Conservation (phyloP, 2,888 invertebrate species). For the Cenopis cana region DNA sequence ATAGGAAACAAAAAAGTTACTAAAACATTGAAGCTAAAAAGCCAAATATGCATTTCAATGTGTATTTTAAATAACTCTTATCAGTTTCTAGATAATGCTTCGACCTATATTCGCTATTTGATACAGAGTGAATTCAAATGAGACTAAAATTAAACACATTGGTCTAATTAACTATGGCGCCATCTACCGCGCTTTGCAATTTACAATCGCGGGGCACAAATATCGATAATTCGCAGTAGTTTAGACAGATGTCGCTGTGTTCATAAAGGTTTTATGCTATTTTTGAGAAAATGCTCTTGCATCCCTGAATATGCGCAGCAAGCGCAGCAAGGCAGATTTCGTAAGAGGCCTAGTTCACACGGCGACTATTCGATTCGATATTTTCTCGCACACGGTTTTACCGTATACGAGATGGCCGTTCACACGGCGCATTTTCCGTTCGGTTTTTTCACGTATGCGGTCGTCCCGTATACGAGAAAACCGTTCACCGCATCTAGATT, state of each 20-base stretch:
- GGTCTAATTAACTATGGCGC: background rate
- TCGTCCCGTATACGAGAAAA: too few relatives aligned
- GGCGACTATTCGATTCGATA: too few relatives aligned
- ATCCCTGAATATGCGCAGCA: conserved; percentile 37
- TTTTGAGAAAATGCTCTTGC: conserved; percentile 37
- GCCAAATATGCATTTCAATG: background rate
- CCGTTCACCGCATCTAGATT: too few relatives aligned
- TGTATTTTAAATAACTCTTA: conserved; percentile 5
- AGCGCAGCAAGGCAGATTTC: background rate
- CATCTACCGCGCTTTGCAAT: conserved; percentile 4
- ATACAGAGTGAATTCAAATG: conserved; percentile 9
- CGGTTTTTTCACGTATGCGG: too few relatives aligned
- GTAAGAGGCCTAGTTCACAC: too few relatives aligned
- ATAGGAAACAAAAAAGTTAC: background rate
- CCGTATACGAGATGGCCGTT: too few relatives aligned
- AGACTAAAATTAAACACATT: conserved; percentile 23
- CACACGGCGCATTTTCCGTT: too few relatives aligned
- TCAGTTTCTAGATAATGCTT: conserved; percentile 28
- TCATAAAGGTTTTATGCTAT: background rate
- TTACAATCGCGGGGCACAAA: background rate
- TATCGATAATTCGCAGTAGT: background rate
- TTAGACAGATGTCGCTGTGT: conserved; percentile 25
- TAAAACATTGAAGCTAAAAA: background rate
- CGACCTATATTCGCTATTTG: conserved; percentile 25
- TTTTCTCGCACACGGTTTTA: too few relatives aligned